These are phyloP conservation scores for Bugula neritina DNA, from an alignment of 2,888 invertebrate species.

Conservation along the genomic window DNA sequence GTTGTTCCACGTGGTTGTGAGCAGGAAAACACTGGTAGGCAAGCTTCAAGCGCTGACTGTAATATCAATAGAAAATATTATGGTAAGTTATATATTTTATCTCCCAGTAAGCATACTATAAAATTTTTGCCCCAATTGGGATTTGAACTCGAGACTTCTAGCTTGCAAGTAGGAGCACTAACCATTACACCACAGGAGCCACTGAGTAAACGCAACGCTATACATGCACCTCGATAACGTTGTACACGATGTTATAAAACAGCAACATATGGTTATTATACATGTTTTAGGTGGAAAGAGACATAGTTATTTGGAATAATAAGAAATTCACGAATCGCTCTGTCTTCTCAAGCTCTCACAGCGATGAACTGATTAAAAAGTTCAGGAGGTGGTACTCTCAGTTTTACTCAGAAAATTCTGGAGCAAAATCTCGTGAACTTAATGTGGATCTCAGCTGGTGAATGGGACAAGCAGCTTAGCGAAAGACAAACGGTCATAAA, in stretches of 20 bases:
- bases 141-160: no score
- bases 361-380: constrained; percentile 67
- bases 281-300: constrained; percentile 74
- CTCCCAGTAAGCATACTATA: no score
- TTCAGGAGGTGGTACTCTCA: constrained; percentile 77
- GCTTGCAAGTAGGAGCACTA: no score
- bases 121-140: no score
- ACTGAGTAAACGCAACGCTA: no score
- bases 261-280: no score
- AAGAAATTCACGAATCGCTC: constrained; percentile 70
- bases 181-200: no score
- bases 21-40: not conserved
- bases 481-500: no score
- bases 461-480: no score
- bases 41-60: not conserved
- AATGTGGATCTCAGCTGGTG: not conserved
- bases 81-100: not conserved
- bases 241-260: no score
- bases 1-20: not conserved
- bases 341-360: constrained; percentile 61
- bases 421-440: constrained; percentile 32
- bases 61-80: not conserved
- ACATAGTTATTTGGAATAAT: constrained; percentile 79
- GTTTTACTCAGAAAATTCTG: constrained; percentile 73
- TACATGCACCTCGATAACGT: no score